These are phyloP conservation scores for Drosophila tristis DNA, from an alignment of 1,140 invertebrate species.

Conservation along the genomic window DNA sequence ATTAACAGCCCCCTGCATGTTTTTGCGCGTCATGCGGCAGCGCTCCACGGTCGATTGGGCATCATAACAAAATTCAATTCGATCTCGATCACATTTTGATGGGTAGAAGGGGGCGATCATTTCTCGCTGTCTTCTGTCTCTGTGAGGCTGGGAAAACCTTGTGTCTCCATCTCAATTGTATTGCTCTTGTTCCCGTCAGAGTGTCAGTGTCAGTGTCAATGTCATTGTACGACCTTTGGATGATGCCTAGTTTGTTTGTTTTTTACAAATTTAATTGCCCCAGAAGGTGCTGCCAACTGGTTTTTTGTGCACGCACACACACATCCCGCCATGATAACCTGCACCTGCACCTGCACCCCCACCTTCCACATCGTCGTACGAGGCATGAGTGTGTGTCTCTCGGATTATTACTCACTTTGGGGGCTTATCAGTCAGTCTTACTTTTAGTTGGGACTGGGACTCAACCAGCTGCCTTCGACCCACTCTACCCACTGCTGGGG, in stretches of 20 bases:
- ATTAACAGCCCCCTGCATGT: too few species aligned
- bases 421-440: constrained; percentile 46
- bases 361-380: not conserved
- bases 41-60: too few species aligned
- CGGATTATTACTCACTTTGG: constrained; percentile 39
- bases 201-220: constrained; percentile 28
- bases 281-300: not conserved
- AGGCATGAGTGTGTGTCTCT: not conserved
- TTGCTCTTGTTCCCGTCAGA: not conserved
- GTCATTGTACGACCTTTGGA: constrained; percentile 70
- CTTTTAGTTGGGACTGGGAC: constrained; percentile 7
- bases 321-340: too few species aligned
- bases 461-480: not conserved
- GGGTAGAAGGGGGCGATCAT: too few species aligned
- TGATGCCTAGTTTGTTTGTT: constrained; percentile 44
- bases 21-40: too few species aligned
- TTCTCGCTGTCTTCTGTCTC: too few species aligned
- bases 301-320: constrained; percentile 11
- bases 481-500: not conserved
- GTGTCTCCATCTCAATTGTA: not conserved
- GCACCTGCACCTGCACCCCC: too few species aligned
- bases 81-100: not conserved
- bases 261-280: constrained; percentile 35
- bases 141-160: too few species aligned
- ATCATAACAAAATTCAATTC: too few species aligned